Evolutionary conservation across 2,888 invertebrate genomes (phyloP), one percentile per base, ranked within the genome.

Genomic region (Lissocephala sabroskyi): DNA sequence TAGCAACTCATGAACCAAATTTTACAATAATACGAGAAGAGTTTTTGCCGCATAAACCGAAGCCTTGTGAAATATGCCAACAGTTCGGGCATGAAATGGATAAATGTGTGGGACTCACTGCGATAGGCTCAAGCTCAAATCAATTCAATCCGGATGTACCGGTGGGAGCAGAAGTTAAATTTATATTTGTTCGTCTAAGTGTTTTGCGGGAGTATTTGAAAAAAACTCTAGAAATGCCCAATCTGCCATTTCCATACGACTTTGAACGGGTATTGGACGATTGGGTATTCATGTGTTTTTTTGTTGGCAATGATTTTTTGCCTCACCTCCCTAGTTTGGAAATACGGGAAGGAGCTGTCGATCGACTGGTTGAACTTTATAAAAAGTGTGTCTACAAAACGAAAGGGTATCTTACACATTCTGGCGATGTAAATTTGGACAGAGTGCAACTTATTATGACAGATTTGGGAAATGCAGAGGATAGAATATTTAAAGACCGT

Each of bases 241-340:
- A 94, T 84, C 87, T 98, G 30, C 97, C 98, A 2, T 98, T 99
- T 84, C 86, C 89, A 23, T 98, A 96, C 83, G 95, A 97, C 81
- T 95, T 99, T 83, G 99, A 99, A 77, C 86, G 98, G 47, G 96
- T 92, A 0, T 84, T 99, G 11, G 99, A 99, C 81, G 99, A 99
- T 85, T 99, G 98, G 98, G 98, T 92, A 3, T 91, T 91, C 79
- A 97, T 99, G 96, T 99, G 99, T 82, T 99, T 99, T 87, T 99
- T 99, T 85, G 98, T 98, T 43, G 99, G 99, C 40, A 99, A 99
- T 81, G 99, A 99, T 86, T 99, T 99, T 82, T 85, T 99, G 70
- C 99, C 99, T 0, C 99, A 99, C 87, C 87, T 99, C 61, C 99
- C 99, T 3, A 97, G 97, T 42, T 86, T 99, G 65, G 98, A 99